phyloP scores from a whole-genome alignment of 1,140 invertebrate genomes.

The Diabrotica undecimpunctata region DNA sequence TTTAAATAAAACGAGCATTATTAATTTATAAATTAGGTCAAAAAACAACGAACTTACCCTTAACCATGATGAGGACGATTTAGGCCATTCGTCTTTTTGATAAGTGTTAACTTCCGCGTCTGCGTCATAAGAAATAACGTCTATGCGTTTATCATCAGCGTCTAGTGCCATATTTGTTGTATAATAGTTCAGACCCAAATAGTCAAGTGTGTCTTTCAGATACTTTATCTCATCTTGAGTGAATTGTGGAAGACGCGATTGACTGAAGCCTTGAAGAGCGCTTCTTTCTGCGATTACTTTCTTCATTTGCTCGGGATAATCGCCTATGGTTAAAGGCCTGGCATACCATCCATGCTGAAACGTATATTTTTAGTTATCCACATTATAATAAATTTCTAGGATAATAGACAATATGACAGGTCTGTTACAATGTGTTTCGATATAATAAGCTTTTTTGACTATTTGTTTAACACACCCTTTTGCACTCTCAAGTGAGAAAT shows the following conservation, averaged over 20 bases:
- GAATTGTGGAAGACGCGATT: slow-evolving; percentile 60
- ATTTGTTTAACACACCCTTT: too few species aligned
- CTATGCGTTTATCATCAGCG: background rate
- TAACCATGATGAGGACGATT: slow-evolving; percentile 12
- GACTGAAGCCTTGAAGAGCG: slow-evolving; percentile 53
- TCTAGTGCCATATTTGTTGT: slow-evolving; percentile 37
- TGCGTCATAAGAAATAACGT: slow-evolving; percentile 1
- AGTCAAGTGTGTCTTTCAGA: slow-evolving; percentile 58
- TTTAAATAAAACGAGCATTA: too few species aligned
- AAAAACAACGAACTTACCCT: background rate
- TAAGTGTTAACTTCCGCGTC: slow-evolving; percentile 6
- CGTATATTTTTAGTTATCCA: background rate
- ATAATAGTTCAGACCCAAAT: slow-evolving; percentile 61
- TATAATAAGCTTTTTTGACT: too few species aligned
- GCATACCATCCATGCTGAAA: slow-evolving; percentile 19
- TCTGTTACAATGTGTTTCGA: too few species aligned
- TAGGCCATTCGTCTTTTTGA: slow-evolving; percentile 10
- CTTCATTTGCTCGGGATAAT: slow-evolving; percentile 20
- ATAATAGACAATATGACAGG: too few species aligned
- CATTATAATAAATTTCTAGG: background rate
- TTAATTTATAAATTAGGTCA: too few species aligned
- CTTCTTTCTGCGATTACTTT: slow-evolving; percentile 48
- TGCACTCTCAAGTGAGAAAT: too few species aligned
- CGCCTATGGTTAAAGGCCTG: slow-evolving; percentile 11
- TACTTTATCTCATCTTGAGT: slow-evolving; percentile 54